Percentiles rank a stretch among this genome's conserved stretches.
These are phyloP conservation scores for Phyllostomus hastatus DNA, from an alignment of 2,113 vertebrate species.

Conservation along the genomic window DNA sequence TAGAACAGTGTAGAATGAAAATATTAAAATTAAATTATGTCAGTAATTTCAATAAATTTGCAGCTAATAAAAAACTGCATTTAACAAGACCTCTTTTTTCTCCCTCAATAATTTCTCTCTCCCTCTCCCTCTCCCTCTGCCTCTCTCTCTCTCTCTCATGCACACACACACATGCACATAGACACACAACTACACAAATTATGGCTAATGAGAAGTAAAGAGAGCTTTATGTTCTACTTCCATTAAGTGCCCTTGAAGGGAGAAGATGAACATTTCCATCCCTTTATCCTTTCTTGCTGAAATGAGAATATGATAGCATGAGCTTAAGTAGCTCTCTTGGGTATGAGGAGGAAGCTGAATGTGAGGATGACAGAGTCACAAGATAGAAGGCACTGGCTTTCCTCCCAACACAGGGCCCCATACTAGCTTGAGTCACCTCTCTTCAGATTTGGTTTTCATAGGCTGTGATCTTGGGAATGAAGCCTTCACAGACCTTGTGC, in stretches of 20 bases:
- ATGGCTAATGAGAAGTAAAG: background rate
- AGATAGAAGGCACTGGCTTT: background rate
- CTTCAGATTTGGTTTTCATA: background rate
- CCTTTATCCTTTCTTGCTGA: background rate
- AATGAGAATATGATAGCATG: background rate
- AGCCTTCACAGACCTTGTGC: background rate
- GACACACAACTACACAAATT: background rate
- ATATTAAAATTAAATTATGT: background rate
- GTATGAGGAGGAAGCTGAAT: background rate
- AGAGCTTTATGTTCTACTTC: background rate
- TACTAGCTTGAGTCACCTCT: background rate
- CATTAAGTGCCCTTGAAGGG: background rate
- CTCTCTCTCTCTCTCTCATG: background rate
- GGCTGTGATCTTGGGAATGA: background rate
- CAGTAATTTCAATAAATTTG: background rate
- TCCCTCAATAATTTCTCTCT: background rate
- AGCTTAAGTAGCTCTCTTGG: background rate
- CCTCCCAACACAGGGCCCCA: background rate
- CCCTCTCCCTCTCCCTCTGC: too few species aligned
- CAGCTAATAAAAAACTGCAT: conserved; percentile 39
- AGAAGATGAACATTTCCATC: background rate
- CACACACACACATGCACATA: background rate
- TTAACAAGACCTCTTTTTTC: background rate
- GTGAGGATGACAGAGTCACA: background rate
- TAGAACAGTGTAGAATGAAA: conserved; percentile 18